Conservation (phyloP, 2,888 invertebrate genomes). For the Agrochola litura region DNA sequence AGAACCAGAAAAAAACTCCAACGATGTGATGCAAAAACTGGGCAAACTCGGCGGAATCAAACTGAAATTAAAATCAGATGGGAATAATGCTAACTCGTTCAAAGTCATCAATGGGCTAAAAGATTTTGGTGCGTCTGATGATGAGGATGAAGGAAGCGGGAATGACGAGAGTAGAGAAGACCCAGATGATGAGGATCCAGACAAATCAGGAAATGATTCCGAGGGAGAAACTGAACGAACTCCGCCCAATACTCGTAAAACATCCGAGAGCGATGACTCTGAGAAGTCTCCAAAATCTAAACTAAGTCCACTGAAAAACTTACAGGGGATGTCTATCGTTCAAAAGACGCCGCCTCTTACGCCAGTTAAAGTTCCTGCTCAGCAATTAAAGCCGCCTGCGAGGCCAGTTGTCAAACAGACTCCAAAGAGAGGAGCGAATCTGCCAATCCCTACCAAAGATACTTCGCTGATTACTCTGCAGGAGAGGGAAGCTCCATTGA, state of each 20-base stretch:
- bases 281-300: slow-evolving; percentile 57
- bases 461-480: slow-evolving; percentile 57
- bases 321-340: slow-evolving; percentile 72
- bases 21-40: slow-evolving; percentile 83
- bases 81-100: slow-evolving; percentile 82
- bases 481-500: slow-evolving; percentile 35
- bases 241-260: slow-evolving; percentile 59
- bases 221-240: slow-evolving; percentile 70
- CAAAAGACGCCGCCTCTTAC: slow-evolving; percentile 69
- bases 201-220: slow-evolving; percentile 73
- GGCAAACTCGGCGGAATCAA: slow-evolving; percentile 87
- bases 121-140: slow-evolving; percentile 86
- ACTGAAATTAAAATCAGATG: slow-evolving; percentile 86
- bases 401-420: slow-evolving; percentile 86
- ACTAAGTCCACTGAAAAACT: slow-evolving; percentile 68
- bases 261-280: slow-evolving; percentile 75
- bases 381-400: slow-evolving; percentile 69
- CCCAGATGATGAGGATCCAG: slow-evolving; percentile 73
- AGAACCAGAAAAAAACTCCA: slow-evolving; percentile 69
- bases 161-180: slow-evolving; percentile 77
- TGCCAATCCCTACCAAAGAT: slow-evolving; percentile 72
- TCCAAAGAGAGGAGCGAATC: slow-evolving; percentile 81
- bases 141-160: slow-evolving; percentile 81
- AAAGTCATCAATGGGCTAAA: slow-evolving; percentile 87
- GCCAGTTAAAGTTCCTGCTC: slow-evolving; percentile 65